A percentile compares a stretch with the other conserved stretches of the same genome.
Conservation (phyloP, 2,797 vertebrate species). For the Euthynnus affinis region DNA sequence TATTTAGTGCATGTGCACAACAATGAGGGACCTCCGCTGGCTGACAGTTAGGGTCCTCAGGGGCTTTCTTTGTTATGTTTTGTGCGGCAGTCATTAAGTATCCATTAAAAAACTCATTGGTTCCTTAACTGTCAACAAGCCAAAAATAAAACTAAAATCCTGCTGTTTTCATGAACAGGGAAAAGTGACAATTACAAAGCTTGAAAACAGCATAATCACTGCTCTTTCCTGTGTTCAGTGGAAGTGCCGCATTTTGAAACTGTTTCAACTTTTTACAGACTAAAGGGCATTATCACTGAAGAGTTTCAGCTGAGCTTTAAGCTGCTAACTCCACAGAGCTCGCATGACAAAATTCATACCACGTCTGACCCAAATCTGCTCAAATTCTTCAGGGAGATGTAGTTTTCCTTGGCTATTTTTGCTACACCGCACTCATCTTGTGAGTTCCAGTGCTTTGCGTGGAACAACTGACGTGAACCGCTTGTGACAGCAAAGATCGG, state of each 20-base stretch:
- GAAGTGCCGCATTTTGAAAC: slow-evolving; percentile 36
- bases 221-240: slow-evolving; percentile 37
- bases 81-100: slow-evolving; percentile 69
- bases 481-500: slow-evolving; percentile 55
- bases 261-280: slow-evolving; percentile 39
- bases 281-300: slow-evolving; percentile 30
- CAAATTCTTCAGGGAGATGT: slow-evolving; percentile 59
- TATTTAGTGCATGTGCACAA: slow-evolving; percentile 61
- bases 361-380: slow-evolving; percentile 68
- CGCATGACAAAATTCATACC: slow-evolving; percentile 47
- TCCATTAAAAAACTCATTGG: slow-evolving; percentile 75
- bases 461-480: slow-evolving; percentile 41
- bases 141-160: slow-evolving; percentile 68
- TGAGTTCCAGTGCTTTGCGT: slow-evolving; percentile 32
- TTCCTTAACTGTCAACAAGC: slow-evolving; percentile 72
- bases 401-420: slow-evolving; percentile 65
- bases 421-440: slow-evolving; percentile 17
- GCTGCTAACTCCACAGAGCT: slow-evolving; percentile 51
- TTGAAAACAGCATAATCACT: slow-evolving; percentile 63
- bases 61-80: slow-evolving; percentile 63
- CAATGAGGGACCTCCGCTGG: slow-evolving; percentile 58
- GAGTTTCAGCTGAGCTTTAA: slow-evolving; percentile 49
- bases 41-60: slow-evolving; percentile 65
- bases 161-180: slow-evolving; percentile 35
- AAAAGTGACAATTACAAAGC: slow-evolving; percentile 61